Percentiles rank a stretch among this genome's conserved stretches.
Evolutionary conservation across 2,797 vertebrate genomes (phyloP).

Genomic region (Phyllotis vaccarum): DNA sequence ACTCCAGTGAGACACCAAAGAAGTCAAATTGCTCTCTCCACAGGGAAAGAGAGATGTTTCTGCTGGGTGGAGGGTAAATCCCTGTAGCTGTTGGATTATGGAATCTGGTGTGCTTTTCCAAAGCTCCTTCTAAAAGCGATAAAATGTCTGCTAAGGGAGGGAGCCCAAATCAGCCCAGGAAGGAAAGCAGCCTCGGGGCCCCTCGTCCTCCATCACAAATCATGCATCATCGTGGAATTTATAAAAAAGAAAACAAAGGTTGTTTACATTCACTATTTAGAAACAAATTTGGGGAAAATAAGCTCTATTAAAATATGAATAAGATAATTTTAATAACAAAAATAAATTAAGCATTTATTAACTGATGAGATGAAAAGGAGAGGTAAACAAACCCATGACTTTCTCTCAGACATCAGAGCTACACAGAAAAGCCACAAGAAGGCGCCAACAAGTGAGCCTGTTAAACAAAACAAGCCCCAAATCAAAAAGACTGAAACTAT

Average conservation of each 20-base stretch:
- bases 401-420: neutral
- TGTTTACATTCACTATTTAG: conserved; percentile 2
- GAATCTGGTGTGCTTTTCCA: neutral
- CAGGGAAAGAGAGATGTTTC: neutral
- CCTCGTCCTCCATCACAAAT: neutral
- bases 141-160: neutral
- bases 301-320: conserved; percentile 10
- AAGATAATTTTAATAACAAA: neutral
- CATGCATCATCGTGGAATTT: neutral
- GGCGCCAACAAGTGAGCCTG: too few relatives aligned
- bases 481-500: neutral
- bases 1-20: too few relatives aligned
- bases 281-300: neutral
- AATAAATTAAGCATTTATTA: neutral
- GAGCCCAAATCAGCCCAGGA: neutral
- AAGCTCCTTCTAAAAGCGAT: conserved; percentile 7
- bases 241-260: conserved; percentile 1
- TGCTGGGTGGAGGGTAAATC: neutral
- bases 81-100: neutral
- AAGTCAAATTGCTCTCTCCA: neutral
- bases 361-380: neutral
- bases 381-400: neutral
- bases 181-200: neutral
- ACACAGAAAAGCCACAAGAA: neutral
- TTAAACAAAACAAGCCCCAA: neutral